Conservation (phyloP, 2,797 vertebrate genomes). For the Ispidina lecontei region DNA sequence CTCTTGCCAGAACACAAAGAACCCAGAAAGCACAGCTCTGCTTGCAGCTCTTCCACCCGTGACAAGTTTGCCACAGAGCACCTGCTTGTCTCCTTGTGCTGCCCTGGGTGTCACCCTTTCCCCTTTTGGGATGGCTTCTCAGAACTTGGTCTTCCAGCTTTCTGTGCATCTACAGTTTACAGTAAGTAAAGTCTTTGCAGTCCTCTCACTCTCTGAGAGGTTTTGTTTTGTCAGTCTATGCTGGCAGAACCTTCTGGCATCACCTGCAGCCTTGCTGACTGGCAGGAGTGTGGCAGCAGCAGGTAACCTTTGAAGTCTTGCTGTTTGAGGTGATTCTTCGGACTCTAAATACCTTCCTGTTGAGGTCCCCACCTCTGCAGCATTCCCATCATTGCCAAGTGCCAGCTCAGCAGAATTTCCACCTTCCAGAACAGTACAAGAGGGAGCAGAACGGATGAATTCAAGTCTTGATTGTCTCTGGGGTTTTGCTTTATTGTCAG, state of each 20-base stretch:
- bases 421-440: not conserved
- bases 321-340: not conserved
- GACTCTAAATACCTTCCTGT: not conserved
- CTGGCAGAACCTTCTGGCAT: not conserved
- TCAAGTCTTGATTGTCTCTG: not conserved
- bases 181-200: not conserved
- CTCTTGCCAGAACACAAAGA: not conserved
- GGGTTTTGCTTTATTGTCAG: not conserved
- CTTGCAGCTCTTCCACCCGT: not conserved
- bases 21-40: not conserved
- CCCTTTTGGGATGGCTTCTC: not conserved
- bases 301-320: not conserved
- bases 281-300: not conserved
- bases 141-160: not conserved
- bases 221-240: not conserved
- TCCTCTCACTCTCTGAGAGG: not conserved
- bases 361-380: not conserved
- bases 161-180: not conserved
- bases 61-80: accelerated
- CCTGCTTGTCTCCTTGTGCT: not conserved
- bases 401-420: not conserved
- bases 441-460: not conserved
- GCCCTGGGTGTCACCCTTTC: not conserved
- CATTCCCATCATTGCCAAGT: not conserved
- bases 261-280: not conserved